Percentiles rank a stretch among this genome's conserved stretches.
Evolutionary conservation across 1,140 invertebrate genomes (phyloP).

Genomic region (Pseudomyrmex gracilis): DNA sequence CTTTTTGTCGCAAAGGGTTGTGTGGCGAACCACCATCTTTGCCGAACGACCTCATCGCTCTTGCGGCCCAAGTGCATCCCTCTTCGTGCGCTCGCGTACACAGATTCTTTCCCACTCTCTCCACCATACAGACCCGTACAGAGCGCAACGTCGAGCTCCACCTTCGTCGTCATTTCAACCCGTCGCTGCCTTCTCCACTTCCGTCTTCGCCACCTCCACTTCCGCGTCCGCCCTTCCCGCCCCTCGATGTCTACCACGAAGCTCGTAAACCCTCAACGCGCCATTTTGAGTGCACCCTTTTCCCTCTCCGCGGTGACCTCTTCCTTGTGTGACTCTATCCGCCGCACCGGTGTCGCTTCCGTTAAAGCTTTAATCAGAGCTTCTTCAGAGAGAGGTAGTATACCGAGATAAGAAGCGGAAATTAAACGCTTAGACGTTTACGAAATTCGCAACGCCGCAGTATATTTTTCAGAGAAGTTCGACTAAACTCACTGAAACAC

Average conservation of each 20-base stretch:
- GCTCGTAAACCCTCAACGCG: constrained; percentile 37
- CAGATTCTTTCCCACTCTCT: constrained; percentile 39
- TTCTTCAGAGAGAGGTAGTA: neutral
- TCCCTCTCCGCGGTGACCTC: neutral
- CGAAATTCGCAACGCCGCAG: neutral
- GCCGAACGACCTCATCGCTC: constrained; percentile 9
- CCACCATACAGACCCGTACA: constrained; percentile 29
- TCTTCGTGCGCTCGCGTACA: constrained; percentile 12
- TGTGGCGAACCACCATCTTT: constrained; percentile 41
- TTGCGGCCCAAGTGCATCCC: constrained; percentile 37
- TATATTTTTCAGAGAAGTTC: neutral
- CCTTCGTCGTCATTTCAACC: constrained; percentile 33
- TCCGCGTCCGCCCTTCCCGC: neutral
- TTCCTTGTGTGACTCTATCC: constrained; percentile 1
- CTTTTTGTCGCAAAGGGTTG: neutral
- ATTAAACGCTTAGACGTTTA: constrained; percentile 53
- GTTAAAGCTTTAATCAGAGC: constrained; percentile 37
- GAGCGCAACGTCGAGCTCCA: constrained; percentile 48
- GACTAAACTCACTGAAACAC: neutral
- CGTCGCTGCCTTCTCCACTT: constrained; percentile 26
- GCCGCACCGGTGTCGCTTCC: neutral
- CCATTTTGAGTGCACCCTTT: constrained; percentile 65
- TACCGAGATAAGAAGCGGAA: constrained; percentile 48
- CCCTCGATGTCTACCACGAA: constrained; percentile 12
- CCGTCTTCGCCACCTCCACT: constrained; percentile 36